These are phyloP conservation scores for Hafferia zeledoni DNA, from an alignment of 2,797 vertebrate genomes.

Conservation along the genomic window DNA sequence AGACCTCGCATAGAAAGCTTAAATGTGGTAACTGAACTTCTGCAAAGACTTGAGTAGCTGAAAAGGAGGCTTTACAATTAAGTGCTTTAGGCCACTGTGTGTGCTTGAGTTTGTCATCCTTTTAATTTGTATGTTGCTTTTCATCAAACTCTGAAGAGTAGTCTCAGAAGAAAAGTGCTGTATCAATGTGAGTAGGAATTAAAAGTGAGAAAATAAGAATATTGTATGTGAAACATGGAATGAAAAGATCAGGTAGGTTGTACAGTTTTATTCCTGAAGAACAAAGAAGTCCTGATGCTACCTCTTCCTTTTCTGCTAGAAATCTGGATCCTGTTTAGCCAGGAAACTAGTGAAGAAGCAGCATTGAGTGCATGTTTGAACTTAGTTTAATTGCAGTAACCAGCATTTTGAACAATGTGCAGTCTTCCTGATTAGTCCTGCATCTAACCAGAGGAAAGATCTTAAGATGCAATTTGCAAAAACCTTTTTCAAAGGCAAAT, in stretches of 20 bases:
- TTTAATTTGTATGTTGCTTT: slow-evolving; percentile 1
- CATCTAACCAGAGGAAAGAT: not conserved
- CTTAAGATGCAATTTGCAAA: not conserved
- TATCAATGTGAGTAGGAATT: not conserved
- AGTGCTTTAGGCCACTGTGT: not conserved
- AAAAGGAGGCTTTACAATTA: not conserved
- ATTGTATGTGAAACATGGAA: not conserved
- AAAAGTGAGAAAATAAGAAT: not conserved
- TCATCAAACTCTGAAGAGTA: not conserved
- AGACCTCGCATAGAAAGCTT: not conserved
- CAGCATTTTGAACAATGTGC: not conserved
- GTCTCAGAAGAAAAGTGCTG: not conserved
- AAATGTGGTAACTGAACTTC: not conserved
- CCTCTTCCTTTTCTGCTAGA: not conserved
- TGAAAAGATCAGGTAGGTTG: not conserved
- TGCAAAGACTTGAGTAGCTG: not conserved
- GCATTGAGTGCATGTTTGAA: not conserved
- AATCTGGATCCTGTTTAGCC: not conserved
- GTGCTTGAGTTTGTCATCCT: not conserved
- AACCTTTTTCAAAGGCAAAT: not conserved
- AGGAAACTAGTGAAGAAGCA: not conserved
- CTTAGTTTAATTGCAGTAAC: not conserved
- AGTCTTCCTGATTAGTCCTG: not conserved
- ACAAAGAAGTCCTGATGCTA: not conserved
- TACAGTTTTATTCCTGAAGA: not conserved